phyloP scores from a whole-genome alignment of 2,113 vertebrate genomes.

The Dendropsophus ebraccatus region DNA sequence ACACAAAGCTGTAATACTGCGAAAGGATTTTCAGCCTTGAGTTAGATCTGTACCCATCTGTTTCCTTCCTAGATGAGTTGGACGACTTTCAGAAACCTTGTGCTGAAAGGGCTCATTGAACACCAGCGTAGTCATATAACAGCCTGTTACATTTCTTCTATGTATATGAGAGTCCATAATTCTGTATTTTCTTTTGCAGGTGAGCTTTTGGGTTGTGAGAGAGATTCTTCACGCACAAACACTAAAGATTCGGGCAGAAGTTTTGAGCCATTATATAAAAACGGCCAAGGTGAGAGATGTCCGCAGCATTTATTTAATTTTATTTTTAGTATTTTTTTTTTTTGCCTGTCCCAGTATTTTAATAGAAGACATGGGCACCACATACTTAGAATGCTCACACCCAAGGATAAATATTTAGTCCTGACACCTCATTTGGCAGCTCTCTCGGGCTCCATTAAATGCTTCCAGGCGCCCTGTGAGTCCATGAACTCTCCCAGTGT shows the following conservation, averaged over 20 bases:
- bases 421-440: constrained; percentile 59
- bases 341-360: constrained; percentile 34
- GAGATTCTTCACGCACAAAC: constrained; percentile 98
- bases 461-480: constrained; percentile 32
- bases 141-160: background rate
- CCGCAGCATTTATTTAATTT: background rate
- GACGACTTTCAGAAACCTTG: background rate
- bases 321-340: background rate
- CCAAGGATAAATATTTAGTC: constrained; percentile 58
- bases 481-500: background rate
- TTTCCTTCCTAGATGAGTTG: background rate
- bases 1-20: background rate
- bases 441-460: constrained; percentile 40
- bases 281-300: constrained; percentile 90
- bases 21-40: constrained; percentile 16
- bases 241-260: constrained; percentile 97
- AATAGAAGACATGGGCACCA: constrained; percentile 4
- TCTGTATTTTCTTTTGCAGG: constrained; percentile 72
- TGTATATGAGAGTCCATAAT: background rate
- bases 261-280: constrained; percentile 97
- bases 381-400: constrained; percentile 34
- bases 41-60: background rate
- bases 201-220: constrained; percentile 98
- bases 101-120: constrained; percentile 15
- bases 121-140: background rate